Percentiles rank a stretch among this genome's conserved stretches.
Evolutionary conservation across 1,140 invertebrate genomes (phyloP).

Genomic region (Apocrypta bakeri): DNA sequence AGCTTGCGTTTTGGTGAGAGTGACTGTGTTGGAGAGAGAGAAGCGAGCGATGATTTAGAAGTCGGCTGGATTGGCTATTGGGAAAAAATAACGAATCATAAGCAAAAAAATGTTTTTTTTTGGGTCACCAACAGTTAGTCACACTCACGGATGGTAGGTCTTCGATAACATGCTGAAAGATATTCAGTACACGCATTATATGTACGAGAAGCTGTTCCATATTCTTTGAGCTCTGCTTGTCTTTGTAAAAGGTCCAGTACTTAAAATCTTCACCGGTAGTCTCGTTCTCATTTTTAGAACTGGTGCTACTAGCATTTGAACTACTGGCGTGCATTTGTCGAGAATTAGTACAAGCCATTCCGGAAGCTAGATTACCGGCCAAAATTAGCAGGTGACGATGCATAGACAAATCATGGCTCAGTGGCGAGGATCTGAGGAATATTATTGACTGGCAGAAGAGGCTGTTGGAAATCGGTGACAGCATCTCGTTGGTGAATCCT

Average conservation of each 20-base stretch:
- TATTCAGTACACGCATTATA: constrained; percentile 82
- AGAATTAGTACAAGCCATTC: constrained; percentile 71
- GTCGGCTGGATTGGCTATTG: constrained; percentile 52
- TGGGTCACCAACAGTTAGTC: no score
- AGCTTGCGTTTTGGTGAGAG: constrained; percentile 76
- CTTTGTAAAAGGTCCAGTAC: constrained; percentile 77
- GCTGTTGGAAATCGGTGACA: constrained; percentile 63
- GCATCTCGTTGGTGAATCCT: constrained; percentile 52
- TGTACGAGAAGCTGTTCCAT: constrained; percentile 81
- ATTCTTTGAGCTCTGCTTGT: constrained; percentile 70
- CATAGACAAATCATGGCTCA: constrained; percentile 79
- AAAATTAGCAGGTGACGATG: constrained; percentile 79
- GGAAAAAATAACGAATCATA: not conserved
- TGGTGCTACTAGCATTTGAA: not conserved
- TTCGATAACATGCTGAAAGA: constrained; percentile 85
- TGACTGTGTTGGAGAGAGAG: constrained; percentile 74
- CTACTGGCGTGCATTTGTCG: constrained; percentile 37
- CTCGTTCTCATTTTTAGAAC: constrained; percentile 35
- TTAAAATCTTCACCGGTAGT: constrained; percentile 36
- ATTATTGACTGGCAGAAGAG: constrained; percentile 73
- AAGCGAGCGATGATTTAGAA: constrained; percentile 75
- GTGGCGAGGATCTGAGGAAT: constrained; percentile 76
- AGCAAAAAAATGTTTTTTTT: not conserved
- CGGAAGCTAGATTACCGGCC: constrained; percentile 80
- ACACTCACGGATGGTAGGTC: constrained; percentile 71